Evolutionary conservation across 2,888 invertebrate genomes (phyloP), one percentile per base, ranked within the genome.

Genomic region (Watsonalla binaria): DNA sequence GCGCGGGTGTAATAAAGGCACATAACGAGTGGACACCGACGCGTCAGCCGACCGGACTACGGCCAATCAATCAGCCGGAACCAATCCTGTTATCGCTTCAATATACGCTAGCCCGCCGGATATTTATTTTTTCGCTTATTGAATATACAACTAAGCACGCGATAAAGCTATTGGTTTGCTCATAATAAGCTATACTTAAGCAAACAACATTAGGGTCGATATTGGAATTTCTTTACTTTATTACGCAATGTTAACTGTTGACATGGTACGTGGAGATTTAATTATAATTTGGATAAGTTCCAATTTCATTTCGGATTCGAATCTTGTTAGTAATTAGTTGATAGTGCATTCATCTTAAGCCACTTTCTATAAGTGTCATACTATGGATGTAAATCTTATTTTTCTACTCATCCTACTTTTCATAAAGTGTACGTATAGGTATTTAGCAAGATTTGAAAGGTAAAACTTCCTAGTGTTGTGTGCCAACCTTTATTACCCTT

Each of bases 51-150:
- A 51, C 56, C 57, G 54, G 59, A 56, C 62, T 56, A 52, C 55
- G 57, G 53, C 50, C 65, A 66, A 79, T 78, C 70, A 77, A 75
- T 77, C 75, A 72, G 58, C 46, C 52, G 56, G 59, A 37, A 63
- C 56, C 61, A 62, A 74, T 72, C 67, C 67, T 63, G 64, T 68
- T 62, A 69, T 59, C 60, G 60, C 46, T 54, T 57, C 56, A 54
- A 58, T 53, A 55, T 51, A 45, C 39, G 45, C 54, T 45, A 56
- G 56, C 53, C 51, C 50, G 45, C 13, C 54, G 54, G 54, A 64
- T 56, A 59, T 60, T 55, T 46, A 46, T 15, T 47, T 34, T 34
- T 15, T 34, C 9, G 34, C n/a, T 34, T 47, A 47, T 47, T 47
- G 34, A 47, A 47, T 13, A 34, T 33, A 11, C 11, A 5, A 42